Evolutionary conservation across 37 sponge, comb jelly and placozoan species (phyloP).

Genomic region (Ianthella basta): DNA sequence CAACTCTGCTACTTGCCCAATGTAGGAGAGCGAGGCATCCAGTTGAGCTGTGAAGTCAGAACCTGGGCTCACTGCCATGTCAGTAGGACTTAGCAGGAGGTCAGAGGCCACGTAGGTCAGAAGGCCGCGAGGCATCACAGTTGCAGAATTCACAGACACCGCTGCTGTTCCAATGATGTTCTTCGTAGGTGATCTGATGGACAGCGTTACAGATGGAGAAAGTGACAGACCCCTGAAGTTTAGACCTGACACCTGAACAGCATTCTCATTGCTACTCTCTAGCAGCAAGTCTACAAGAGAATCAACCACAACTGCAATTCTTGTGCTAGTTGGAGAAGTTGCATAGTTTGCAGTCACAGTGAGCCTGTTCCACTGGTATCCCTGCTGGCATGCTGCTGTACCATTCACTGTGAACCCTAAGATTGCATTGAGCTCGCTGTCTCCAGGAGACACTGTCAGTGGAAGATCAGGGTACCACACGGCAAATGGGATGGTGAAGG

Average conservation of each 20-base stretch:
- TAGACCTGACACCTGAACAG: conserved; percentile 23
- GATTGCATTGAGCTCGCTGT: conserved; percentile 49
- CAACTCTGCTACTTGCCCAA: conserved; percentile 41
- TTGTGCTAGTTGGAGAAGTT: not conserved
- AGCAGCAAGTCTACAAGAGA: conserved; percentile 20
- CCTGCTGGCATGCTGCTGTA: conserved; percentile 15
- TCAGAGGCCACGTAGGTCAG: conserved; percentile 19
- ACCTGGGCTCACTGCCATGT: not conserved
- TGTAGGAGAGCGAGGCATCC: conserved; percentile 23
- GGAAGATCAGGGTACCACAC: conserved; percentile 67
- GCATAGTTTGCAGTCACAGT: conserved; percentile 48
- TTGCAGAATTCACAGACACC: not conserved
- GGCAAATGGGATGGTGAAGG: conserved; percentile 17
- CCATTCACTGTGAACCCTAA: not conserved
- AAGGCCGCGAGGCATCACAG: not conserved
- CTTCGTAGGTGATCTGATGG: not conserved
- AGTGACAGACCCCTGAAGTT: conserved; percentile 22
- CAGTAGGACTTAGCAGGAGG: not conserved
- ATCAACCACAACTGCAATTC: conserved; percentile 41
- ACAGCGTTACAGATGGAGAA: conserved; percentile 31
- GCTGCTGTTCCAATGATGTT: conserved; percentile 21
- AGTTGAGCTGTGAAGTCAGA: conserved; percentile 52
- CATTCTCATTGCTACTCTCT: not conserved
- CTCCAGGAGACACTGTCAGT: conserved; percentile 26
- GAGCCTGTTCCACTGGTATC: conserved; percentile 47